Evolutionary conservation across 2,113 vertebrate species (phyloP).

Genomic region (Centropus bengalensis): DNA sequence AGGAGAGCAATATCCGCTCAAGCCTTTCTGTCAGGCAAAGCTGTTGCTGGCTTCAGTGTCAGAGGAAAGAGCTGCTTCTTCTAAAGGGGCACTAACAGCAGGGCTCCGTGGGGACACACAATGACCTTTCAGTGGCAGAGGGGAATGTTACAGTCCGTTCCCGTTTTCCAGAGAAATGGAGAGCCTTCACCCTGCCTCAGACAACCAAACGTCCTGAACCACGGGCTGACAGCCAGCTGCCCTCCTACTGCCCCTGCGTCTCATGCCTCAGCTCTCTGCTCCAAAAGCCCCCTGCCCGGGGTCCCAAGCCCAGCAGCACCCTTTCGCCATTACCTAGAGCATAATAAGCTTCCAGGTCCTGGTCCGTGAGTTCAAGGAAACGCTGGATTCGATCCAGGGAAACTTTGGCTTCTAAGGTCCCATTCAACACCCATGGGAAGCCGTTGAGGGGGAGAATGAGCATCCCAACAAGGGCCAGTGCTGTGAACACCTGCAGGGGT

Average conservation of each 20-base stretch:
- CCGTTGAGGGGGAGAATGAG: constrained; percentile 91
- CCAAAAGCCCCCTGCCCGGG: background rate
- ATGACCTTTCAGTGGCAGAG: background rate
- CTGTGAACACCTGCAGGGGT: constrained; percentile 88
- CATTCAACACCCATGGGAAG: constrained; percentile 95
- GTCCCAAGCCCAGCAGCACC: background rate
- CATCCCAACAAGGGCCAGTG: constrained; percentile 91
- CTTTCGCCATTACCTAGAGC: constrained; percentile 70
- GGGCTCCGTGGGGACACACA: background rate
- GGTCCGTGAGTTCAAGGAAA: constrained; percentile 87
- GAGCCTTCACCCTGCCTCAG: background rate
- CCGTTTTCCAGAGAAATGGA: background rate
- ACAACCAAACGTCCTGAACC: background rate
- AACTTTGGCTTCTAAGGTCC: constrained; percentile 91
- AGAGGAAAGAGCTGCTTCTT: background rate
- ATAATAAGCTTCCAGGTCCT: constrained; percentile 86
- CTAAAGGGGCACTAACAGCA: background rate
- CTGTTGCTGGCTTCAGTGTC: background rate
- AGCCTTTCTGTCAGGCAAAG: background rate
- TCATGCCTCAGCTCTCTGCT: background rate
- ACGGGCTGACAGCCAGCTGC: background rate
- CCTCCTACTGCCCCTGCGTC: background rate
- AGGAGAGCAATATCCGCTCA: background rate
- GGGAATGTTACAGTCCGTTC: background rate
- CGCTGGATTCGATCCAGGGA: constrained; percentile 91